A percentile compares a stretch with the other conserved stretches of the same genome.
These are phyloP conservation scores for Neoniphon sammara DNA, from an alignment of 2,797 vertebrate species.

Conservation along the genomic window DNA sequence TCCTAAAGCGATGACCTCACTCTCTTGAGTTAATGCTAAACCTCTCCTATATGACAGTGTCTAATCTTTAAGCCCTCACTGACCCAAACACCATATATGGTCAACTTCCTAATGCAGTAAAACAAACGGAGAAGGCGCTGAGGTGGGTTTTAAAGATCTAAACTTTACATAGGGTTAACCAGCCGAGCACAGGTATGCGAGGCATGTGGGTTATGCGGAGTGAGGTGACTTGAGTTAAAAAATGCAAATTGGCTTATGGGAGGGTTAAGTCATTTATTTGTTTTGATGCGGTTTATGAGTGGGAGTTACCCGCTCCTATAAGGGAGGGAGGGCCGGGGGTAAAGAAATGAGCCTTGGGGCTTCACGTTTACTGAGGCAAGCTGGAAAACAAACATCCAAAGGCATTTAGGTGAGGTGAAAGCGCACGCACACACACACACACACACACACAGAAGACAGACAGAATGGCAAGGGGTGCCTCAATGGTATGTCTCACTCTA, in stretches of 20 bases:
- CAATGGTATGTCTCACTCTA: conserved; percentile 53
- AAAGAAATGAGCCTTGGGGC: conserved; percentile 45
- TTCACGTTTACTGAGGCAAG: conserved; percentile 49
- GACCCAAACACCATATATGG: conserved; percentile 46
- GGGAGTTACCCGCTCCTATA: conserved; percentile 19
- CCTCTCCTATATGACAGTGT: conserved; percentile 59
- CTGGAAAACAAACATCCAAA: conserved; percentile 55
- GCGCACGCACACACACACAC: conserved; percentile 20
- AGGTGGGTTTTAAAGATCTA: background rate
- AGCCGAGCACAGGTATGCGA: background rate
- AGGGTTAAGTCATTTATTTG: conserved; percentile 30
- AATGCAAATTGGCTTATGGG: conserved; percentile 22
- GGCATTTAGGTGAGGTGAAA: conserved; percentile 40
- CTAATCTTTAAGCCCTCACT: conserved; percentile 74
- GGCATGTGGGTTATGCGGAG: background rate
- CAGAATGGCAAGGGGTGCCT: conserved; percentile 33
- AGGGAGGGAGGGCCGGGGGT: background rate
- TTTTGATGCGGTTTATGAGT: conserved; percentile 25
- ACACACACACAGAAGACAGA: conserved; percentile 14
- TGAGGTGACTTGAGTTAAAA: conserved; percentile 2
- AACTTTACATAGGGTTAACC: conserved; percentile 11
- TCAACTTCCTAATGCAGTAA: conserved; percentile 32
- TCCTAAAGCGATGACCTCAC: conserved; percentile 56
- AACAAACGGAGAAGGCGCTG: conserved; percentile 29
- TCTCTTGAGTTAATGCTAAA: conserved; percentile 74